Conservation (phyloP, 2,797 vertebrate genomes). For the Xenopus petersii region DNA sequence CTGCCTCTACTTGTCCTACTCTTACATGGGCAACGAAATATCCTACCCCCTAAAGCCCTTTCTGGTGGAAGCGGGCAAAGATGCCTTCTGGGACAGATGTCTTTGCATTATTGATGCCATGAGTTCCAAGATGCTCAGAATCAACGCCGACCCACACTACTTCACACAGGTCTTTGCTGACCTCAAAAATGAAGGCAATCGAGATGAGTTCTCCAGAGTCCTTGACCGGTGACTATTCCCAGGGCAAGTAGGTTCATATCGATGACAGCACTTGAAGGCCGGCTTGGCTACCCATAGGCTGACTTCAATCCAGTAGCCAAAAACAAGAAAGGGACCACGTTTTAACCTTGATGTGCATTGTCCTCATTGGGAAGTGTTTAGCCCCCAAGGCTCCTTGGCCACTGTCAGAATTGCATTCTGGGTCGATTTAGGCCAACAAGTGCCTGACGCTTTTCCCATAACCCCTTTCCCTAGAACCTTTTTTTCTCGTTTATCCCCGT, state of each 20-base stretch:
- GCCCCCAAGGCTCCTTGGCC: constrained; percentile 15
- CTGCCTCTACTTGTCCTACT: constrained; percentile 72
- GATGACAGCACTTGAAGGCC: constrained; percentile 34
- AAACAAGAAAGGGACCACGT: constrained; percentile 40
- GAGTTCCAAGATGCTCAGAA: constrained; percentile 77
- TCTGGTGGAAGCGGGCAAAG: constrained; percentile 73
- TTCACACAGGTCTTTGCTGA: constrained; percentile 81
- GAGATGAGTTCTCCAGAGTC: constrained; percentile 70
- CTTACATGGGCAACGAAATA: constrained; percentile 72
- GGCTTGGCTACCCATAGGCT: constrained; percentile 12
- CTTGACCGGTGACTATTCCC: constrained; percentile 70
- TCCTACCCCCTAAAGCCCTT: constrained; percentile 75
- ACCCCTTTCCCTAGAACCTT: constrained; percentile 2
- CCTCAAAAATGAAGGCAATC: constrained; percentile 72
- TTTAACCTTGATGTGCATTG: constrained; percentile 38
- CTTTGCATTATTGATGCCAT: constrained; percentile 73
- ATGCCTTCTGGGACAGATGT: constrained; percentile 82
- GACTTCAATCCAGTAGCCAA: constrained; percentile 39
- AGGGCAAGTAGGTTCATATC: constrained; percentile 1
- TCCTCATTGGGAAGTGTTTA: constrained; percentile 19
- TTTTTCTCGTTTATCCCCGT: background rate
- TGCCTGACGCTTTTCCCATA: constrained; percentile 31
- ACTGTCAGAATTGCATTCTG: constrained; percentile 26
- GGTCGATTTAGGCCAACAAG: constrained; percentile 36
- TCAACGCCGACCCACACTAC: constrained; percentile 79